Evolutionary conservation across 2,888 invertebrate species (phyloP), one percentile per base, ranked within the genome.

Genomic region (Bombylius major): DNA sequence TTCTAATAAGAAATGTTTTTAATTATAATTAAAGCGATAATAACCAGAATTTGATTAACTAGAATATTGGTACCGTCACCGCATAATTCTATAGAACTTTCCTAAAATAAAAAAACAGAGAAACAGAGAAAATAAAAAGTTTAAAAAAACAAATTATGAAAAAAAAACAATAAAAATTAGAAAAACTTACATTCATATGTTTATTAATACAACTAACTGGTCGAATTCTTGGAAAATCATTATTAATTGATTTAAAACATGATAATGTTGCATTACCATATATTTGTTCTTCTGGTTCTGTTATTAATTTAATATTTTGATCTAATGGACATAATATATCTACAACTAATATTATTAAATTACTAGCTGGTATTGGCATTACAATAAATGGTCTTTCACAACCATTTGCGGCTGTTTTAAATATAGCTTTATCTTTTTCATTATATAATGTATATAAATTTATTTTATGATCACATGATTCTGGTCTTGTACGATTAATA

Each of bases 391-490:
- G 84, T 66, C 75, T 67, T 65, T 74, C 72, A 63, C 75, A 76
- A 63, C 68, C 73, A 61, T 69, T 70, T 59, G 73, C 70, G 62
- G 72, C 71, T 66, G 70, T 72, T 66, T 72, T 72, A 67, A 71
- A 72, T 70, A 79, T 65, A 76, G 70, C 69, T 75, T 80, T 67
- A 70, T 79, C 65, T 75, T 77, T 68, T 73, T 72, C 81, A 66
- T 65, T 80, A 76, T 66, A 68, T 45, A 74, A 61, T 7, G 69
- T 70, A 67, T 80, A 82, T 4, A 82, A 69, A 50, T 71, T 76
- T 67, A 81, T 78, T 70, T 88, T 83, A 69, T 89, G 80, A 70
- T 93, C 93, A 70, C 93, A 94, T 5, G 91, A 87, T 56, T 88
- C 86, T 1, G 89, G 89, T 49, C 86, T 78, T 0, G 92, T 92